Conservation (phyloP, 2,888 invertebrate genomes). For the Tachina lurida region DNA sequence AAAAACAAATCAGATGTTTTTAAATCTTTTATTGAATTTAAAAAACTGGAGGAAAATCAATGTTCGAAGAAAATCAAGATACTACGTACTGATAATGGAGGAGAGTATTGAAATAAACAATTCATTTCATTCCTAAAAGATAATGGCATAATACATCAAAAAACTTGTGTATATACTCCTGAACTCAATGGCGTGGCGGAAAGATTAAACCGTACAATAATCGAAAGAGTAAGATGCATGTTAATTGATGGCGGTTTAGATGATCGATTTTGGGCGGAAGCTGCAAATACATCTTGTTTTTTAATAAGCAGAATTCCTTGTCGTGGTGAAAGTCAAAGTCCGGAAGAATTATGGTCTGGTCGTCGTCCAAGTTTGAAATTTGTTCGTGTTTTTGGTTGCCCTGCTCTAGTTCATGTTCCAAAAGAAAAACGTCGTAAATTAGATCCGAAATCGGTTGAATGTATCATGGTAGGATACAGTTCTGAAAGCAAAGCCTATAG, state of each 20-base stretch:
- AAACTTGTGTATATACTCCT: constrained; percentile 18
- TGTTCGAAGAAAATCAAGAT: constrained; percentile 52
- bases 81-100: constrained; percentile 66
- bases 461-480: too few species aligned
- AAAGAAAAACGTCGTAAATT: constrained; percentile 1
- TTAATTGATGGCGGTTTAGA: constrained; percentile 59
- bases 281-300: background rate
- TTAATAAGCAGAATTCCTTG: constrained; percentile 57
- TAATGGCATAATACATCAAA: constrained; percentile 56
- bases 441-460: background rate
- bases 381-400: background rate
- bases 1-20: too few species aligned
- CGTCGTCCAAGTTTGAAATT: constrained; percentile 16
- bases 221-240: too few species aligned
- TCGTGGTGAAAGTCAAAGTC: constrained; percentile 43
- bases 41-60: constrained; percentile 71
- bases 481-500: background rate
- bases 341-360: constrained; percentile 51
- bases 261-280: constrained; percentile 68
- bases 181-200: constrained; percentile 75
- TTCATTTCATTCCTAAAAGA: constrained; percentile 24
- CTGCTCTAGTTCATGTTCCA: constrained; percentile 10
- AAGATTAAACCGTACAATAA: constrained; percentile 70
- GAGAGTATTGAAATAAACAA: constrained; percentile 60
- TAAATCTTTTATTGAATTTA: constrained; percentile 17